phyloP scores from a whole-genome alignment of 2,888 invertebrate genomes.

The Beris morrisii region DNA sequence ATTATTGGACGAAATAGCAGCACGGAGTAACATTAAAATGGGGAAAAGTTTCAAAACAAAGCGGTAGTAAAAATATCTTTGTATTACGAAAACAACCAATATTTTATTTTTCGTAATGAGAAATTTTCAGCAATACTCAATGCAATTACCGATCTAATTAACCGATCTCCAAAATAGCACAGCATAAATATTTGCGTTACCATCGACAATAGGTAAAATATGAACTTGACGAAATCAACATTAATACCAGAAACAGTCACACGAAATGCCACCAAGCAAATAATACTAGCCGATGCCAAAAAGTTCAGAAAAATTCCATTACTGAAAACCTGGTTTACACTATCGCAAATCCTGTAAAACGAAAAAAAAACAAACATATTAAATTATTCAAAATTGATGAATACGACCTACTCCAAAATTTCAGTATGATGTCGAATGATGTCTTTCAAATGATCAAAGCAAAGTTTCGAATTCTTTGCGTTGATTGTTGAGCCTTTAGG shows the following conservation, averaged over 20 bases:
- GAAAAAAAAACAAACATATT: neutral
- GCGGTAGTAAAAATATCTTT: too few relatives aligned
- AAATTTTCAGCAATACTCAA: too few relatives aligned
- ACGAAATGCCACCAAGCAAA: slow-evolving; percentile 16
- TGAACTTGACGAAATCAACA: slow-evolving; percentile 16
- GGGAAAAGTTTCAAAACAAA: too few relatives aligned
- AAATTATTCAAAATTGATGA: too few relatives aligned
- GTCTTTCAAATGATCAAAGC: neutral
- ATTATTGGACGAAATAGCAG: too few relatives aligned
- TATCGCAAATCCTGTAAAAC: slow-evolving; percentile 3
- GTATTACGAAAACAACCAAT: too few relatives aligned
- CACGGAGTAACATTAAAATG: too few relatives aligned
- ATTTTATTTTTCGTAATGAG: too few relatives aligned
- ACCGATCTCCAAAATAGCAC: slow-evolving; percentile 17
- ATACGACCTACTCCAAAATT: slow-evolving; percentile 10
- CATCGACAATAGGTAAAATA: slow-evolving; percentile 8
- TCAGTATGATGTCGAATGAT: slow-evolving; percentile 1
- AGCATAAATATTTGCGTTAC: slow-evolving; percentile 20
- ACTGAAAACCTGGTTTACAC: slow-evolving; percentile 9
- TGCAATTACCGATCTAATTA: slow-evolving; percentile 18
- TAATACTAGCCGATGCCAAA: slow-evolving; percentile 12
- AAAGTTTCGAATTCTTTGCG: neutral
- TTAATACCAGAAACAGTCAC: slow-evolving; percentile 8
- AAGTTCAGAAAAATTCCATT: slow-evolving; percentile 17
- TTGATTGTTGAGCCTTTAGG: neutral